These are phyloP conservation scores for Fulmarus glacialis DNA, from an alignment of 2,113 vertebrate genomes.

Conservation along the genomic window DNA sequence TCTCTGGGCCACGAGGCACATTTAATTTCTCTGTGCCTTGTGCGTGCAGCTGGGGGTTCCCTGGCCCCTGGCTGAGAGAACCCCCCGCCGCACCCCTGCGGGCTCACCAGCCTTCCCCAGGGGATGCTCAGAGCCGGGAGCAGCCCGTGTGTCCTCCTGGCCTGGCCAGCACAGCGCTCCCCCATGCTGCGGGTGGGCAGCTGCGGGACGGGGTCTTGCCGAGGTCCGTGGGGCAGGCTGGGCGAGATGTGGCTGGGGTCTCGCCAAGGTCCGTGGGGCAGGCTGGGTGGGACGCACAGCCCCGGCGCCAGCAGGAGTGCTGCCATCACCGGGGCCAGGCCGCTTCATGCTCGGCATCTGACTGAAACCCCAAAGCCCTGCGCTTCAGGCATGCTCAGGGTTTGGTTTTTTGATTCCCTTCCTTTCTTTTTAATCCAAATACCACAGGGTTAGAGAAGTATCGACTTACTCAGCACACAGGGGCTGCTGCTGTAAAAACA, in stretches of 20 bases:
- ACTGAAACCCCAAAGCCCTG: not conserved
- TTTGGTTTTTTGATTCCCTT: not conserved
- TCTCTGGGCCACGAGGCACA: not conserved
- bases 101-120: not conserved
- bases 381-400: not conserved
- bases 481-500: not conserved
- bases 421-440: not conserved
- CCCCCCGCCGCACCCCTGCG: not conserved
- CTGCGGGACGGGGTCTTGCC: too few species aligned
- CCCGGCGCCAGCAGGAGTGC: too few species aligned
- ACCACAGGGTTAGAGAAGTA: not conserved
- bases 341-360: not conserved
- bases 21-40: not conserved
- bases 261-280: too few species aligned
- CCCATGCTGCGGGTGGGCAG: not conserved
- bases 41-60: accelerated
- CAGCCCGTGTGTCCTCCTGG: not conserved
- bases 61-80: not conserved
- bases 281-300: not conserved
- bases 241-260: not conserved
- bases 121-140: not conserved
- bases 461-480: not conserved
- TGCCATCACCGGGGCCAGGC: not conserved
- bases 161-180: not conserved
- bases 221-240: too few species aligned